phyloP scores from a whole-genome alignment of 2,113 vertebrate species.

The Phyllostomus discolor region DNA sequence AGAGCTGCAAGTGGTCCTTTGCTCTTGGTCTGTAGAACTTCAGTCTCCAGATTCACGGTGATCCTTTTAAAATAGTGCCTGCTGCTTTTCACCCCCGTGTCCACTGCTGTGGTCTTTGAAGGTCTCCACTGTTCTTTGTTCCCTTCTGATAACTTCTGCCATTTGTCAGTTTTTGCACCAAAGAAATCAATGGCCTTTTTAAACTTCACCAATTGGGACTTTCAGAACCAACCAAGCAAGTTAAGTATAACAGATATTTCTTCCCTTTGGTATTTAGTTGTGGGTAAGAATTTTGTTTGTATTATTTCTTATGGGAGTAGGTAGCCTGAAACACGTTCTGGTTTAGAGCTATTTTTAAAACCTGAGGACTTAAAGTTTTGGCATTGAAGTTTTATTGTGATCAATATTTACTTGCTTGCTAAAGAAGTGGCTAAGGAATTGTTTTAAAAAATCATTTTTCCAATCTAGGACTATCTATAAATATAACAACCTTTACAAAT shows the following conservation, averaged over 20 bases:
- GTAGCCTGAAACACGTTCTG: background rate
- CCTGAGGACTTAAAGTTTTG: background rate
- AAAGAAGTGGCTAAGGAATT: background rate
- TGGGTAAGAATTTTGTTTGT: constrained; percentile 50
- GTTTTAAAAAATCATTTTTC: constrained; percentile 1
- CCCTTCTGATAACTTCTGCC: constrained; percentile 56
- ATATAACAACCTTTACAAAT: background rate
- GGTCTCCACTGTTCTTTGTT: constrained; percentile 55
- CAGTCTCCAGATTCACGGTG: constrained; percentile 9
- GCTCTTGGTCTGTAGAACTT: constrained; percentile 26
- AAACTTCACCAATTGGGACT: constrained; percentile 46
- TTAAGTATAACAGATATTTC: constrained; percentile 31
- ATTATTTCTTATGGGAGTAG: background rate
- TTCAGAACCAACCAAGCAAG: constrained; percentile 42
- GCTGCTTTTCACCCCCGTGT: constrained; percentile 46
- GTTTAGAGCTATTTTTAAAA: constrained; percentile 37
- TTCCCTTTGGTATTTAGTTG: constrained; percentile 25
- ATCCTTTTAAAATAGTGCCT: constrained; percentile 40
- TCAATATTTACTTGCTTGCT: constrained; percentile 4
- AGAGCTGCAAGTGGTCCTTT: constrained; percentile 25
- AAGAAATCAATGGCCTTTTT: constrained; percentile 62
- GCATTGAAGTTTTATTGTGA: background rate
- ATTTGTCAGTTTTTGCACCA: constrained; percentile 52
- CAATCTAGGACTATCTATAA: constrained; percentile 17
- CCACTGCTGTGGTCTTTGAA: constrained; percentile 29